A percentile compares a stretch with the other conserved stretches of the same genome.
These are phyloP conservation scores for Trochalopteron elliotii DNA, from an alignment of 2,113 vertebrate genomes.

Conservation along the genomic window DNA sequence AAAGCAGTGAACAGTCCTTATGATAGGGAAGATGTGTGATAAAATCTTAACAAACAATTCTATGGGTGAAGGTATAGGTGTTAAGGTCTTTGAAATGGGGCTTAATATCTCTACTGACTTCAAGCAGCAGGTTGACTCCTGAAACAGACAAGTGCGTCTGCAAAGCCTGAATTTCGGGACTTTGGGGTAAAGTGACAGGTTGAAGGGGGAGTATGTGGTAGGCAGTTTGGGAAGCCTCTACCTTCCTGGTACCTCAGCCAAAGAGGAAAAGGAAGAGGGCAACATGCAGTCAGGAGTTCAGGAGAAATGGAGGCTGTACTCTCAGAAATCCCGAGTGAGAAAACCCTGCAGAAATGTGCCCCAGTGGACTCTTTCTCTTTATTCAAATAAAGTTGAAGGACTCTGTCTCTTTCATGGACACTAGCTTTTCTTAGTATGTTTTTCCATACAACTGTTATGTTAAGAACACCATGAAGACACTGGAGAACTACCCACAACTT, in stretches of 20 bases:
- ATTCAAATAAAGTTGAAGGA: background rate
- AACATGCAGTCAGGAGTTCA: background rate
- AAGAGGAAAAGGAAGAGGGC: background rate
- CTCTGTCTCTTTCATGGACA: background rate
- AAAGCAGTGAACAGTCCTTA: background rate
- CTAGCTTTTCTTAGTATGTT: background rate
- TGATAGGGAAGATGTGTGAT: background rate
- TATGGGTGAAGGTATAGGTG: background rate
- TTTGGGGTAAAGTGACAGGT: background rate
- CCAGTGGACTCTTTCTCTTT: no score
- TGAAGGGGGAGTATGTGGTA: no score
- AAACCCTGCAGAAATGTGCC: background rate
- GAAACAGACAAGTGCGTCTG: background rate
- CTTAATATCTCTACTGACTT: background rate
- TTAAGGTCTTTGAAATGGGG: background rate
- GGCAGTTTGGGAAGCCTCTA: background rate
- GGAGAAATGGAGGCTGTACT: background rate
- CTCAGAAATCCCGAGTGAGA: background rate
- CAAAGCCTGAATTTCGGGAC: background rate
- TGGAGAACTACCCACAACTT: fast-evolving
- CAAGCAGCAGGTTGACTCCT: background rate
- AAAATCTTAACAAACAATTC: background rate
- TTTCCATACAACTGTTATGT: fast-evolving
- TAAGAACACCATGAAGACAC: background rate
- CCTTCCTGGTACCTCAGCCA: background rate